Evolutionary conservation across 35 echinoderm and acorn worm genomes (phyloP).

Genomic region (Eucidaris tribuloides): DNA sequence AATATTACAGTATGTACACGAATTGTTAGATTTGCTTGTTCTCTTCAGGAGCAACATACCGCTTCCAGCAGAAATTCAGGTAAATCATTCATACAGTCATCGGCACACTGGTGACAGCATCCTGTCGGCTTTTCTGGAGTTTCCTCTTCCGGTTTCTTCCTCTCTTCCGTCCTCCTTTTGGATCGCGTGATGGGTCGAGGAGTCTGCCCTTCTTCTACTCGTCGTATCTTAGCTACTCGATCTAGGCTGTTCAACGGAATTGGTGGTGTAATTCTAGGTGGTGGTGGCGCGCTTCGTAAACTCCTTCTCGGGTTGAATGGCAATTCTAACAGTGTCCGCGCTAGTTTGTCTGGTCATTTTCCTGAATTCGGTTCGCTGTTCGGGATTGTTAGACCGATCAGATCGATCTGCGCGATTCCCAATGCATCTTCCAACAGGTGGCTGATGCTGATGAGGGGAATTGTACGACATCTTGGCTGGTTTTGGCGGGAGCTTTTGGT

Average conservation of each 20-base stretch:
- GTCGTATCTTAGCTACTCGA: background rate
- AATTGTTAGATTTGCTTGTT: too few relatives aligned
- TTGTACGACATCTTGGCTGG: background rate
- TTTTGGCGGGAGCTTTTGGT: background rate
- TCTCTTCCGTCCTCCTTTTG: background rate
- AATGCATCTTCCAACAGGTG: background rate
- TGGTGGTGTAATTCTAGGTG: background rate
- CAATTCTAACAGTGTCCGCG: constrained; percentile 1
- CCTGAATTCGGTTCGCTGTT: background rate
- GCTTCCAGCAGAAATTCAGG: constrained; percentile 2
- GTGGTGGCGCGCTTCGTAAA: background rate
- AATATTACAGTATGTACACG: too few relatives aligned
- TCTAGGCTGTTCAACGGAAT: background rate
- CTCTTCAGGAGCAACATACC: too few relatives aligned
- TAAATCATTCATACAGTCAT: background rate
- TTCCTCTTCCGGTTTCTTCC: background rate
- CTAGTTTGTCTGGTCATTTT: constrained; percentile 23
- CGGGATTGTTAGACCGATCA: background rate
- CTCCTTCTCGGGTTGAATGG: background rate
- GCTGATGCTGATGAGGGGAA: background rate
- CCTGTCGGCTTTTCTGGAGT: background rate
- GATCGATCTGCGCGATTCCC: background rate
- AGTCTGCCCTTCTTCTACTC: background rate
- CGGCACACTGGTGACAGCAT: background rate
- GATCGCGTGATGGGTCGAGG: background rate